Evolutionary conservation across 2,113 vertebrate genomes (phyloP).

Genomic region (Rafetus swinhoei): DNA sequence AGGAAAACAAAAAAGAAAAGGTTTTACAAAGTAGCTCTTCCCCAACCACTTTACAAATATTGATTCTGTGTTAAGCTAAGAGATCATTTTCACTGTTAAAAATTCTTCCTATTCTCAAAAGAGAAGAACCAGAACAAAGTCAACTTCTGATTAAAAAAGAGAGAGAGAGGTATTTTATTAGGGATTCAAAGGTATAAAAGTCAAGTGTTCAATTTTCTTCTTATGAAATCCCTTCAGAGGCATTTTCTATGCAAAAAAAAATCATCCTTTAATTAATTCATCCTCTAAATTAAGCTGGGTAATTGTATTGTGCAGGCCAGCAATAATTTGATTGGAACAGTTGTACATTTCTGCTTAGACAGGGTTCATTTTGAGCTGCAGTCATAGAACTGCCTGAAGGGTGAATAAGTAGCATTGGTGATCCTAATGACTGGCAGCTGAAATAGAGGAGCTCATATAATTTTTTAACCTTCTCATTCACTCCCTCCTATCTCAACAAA

Average conservation of each 20-base stretch:
- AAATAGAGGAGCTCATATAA: background rate
- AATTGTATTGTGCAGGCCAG: conserved; percentile 55
- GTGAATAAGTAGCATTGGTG: background rate
- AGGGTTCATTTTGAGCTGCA: conserved; percentile 46
- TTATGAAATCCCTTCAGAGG: conserved; percentile 6
- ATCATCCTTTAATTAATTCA: conserved; percentile 60
- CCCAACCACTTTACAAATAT: background rate
- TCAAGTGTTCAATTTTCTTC: conserved; percentile 21
- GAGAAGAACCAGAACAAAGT: conserved; percentile 26
- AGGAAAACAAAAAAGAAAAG: background rate
- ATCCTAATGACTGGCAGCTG: conserved; percentile 38
- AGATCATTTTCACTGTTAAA: background rate
- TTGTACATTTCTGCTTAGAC: conserved; percentile 48
- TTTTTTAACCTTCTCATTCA: conserved; percentile 29
- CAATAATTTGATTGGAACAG: conserved; percentile 59
- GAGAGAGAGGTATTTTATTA: background rate
- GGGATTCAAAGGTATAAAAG: background rate
- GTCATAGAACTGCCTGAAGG: conserved; percentile 47
- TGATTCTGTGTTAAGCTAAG: background rate
- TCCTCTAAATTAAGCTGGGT: conserved; percentile 49
- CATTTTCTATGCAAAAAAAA: background rate
- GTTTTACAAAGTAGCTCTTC: background rate
- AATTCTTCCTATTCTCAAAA: background rate
- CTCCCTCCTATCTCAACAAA: conserved; percentile 3
- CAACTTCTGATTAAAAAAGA: background rate